These are phyloP conservation scores for Hoplias malabaricus DNA, from an alignment of 2,113 vertebrate genomes.

Conservation along the genomic window DNA sequence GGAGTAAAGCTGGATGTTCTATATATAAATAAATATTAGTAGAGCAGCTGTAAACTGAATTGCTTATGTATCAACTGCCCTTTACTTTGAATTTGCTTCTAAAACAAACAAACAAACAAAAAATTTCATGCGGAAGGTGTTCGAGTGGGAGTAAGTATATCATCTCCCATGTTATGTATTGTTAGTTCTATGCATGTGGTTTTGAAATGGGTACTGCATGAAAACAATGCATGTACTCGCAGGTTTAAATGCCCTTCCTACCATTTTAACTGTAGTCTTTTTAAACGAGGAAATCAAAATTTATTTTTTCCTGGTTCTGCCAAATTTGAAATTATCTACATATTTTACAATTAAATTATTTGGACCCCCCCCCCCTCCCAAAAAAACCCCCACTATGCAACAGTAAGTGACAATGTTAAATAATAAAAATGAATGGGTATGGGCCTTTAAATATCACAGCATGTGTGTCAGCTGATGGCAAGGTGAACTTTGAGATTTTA, in stretches of 20 bases:
- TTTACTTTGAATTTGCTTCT: constrained; percentile 21
- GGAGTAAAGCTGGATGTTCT: neutral
- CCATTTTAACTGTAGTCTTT: neutral
- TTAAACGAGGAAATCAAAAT: too few relatives aligned
- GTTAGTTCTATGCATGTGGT: constrained; percentile 33
- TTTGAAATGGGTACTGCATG: constrained; percentile 3
- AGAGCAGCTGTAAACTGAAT: neutral
- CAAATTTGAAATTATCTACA: too few relatives aligned
- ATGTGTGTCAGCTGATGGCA: too few relatives aligned
- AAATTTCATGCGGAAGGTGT: neutral
- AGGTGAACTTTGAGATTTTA: too few relatives aligned
- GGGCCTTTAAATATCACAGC: neutral
- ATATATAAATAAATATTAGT: neutral
- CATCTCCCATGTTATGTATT: constrained; percentile 11
- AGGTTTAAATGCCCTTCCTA: neutral
- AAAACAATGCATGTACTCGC: neutral
- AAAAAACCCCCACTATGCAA: too few relatives aligned
- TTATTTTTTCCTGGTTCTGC: too few relatives aligned
- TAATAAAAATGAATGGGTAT: neutral
- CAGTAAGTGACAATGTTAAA: too few relatives aligned
- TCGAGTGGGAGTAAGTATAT: constrained; percentile 48
- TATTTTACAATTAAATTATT: too few relatives aligned
- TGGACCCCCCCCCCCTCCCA: too few relatives aligned
- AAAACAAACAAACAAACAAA: neutral
- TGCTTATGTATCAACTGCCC: neutral